phyloP scores from a whole-genome alignment of 2,888 invertebrate genomes.

The Synergus laeviventris region DNA sequence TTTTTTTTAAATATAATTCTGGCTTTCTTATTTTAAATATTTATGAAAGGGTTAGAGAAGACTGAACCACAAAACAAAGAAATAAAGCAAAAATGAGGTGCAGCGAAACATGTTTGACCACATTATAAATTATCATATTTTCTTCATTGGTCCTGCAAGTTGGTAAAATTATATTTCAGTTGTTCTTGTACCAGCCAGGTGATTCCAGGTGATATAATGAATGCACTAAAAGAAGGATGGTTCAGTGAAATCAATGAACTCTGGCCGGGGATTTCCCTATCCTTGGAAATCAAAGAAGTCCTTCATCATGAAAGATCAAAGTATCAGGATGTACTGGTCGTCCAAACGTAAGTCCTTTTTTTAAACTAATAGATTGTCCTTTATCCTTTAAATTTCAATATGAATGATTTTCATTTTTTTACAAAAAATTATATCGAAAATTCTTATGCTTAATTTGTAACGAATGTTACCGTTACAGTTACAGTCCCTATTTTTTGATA shows the following conservation, averaged over 20 bases:
- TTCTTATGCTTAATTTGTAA: no score
- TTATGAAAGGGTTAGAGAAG: neutral
- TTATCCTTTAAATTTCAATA: neutral
- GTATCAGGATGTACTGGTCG: conserved; percentile 90
- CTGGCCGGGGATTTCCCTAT: conserved; percentile 94
- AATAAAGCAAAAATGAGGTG: neutral
- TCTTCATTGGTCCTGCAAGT: conserved; percentile 47
- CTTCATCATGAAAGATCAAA: conserved; percentile 87
- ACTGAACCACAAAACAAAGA: neutral
- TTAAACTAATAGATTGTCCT: neutral
- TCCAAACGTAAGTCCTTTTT: conserved; percentile 83
- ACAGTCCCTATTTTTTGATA: no score
- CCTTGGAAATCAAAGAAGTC: conserved; percentile 88
- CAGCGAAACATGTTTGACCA: conserved; percentile 59
- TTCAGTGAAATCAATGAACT: conserved; percentile 93
- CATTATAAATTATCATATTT: conserved; percentile 50
- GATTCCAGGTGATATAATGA: conserved; percentile 77
- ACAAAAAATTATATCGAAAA: neutral
- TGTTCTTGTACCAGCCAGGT: conserved; percentile 34
- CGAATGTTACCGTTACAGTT: no score
- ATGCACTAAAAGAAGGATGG: conserved; percentile 89
- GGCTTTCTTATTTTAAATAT: neutral
- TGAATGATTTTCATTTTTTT: neutral
- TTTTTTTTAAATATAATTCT: neutral
- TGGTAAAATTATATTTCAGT: conserved; percentile 50